Evolutionary conservation across 1,140 invertebrate species (phyloP).

Genomic region (Danaus melanippus): DNA sequence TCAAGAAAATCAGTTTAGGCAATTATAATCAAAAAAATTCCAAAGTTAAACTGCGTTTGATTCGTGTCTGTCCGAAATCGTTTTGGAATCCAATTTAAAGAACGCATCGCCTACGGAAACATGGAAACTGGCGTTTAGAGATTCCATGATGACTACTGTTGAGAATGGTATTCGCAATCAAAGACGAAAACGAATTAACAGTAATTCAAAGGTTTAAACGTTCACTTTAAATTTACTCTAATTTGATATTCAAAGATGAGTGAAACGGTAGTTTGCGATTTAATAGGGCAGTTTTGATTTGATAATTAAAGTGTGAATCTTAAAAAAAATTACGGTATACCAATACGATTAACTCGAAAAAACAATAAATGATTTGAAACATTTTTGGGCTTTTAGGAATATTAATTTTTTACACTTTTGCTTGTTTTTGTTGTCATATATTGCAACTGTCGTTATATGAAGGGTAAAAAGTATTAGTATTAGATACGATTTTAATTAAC

Average conservation of each 20-base stretch:
- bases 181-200: conserved; percentile 31
- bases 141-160: conserved; percentile 49
- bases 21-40: too few relatives aligned
- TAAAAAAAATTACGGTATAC: too few relatives aligned
- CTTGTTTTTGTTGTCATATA: too few relatives aligned
- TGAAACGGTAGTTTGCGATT: conserved; percentile 23
- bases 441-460: too few relatives aligned
- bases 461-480: too few relatives aligned
- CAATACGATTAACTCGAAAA: too few relatives aligned
- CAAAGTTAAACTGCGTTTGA: too few relatives aligned
- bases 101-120: conserved; percentile 40
- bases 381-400: too few relatives aligned
- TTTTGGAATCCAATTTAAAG: conserved; percentile 14
- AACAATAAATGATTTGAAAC: too few relatives aligned
- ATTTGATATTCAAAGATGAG: conserved; percentile 28
- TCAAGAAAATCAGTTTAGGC: too few relatives aligned
- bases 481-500: too few relatives aligned
- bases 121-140: conserved; percentile 42
- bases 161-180: conserved; percentile 26
- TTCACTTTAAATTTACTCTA: conserved; percentile 33
- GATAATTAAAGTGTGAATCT: conserved; percentile 9
- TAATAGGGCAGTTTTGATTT: conserved; percentile 21
- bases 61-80: conserved; percentile 10
- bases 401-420: too few relatives aligned
- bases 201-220: conserved; percentile 39